Evolutionary conservation across 1,140 invertebrate genomes (phyloP), one percentile per base, ranked within the genome.

Genomic region (Cephus cinctus): DNA sequence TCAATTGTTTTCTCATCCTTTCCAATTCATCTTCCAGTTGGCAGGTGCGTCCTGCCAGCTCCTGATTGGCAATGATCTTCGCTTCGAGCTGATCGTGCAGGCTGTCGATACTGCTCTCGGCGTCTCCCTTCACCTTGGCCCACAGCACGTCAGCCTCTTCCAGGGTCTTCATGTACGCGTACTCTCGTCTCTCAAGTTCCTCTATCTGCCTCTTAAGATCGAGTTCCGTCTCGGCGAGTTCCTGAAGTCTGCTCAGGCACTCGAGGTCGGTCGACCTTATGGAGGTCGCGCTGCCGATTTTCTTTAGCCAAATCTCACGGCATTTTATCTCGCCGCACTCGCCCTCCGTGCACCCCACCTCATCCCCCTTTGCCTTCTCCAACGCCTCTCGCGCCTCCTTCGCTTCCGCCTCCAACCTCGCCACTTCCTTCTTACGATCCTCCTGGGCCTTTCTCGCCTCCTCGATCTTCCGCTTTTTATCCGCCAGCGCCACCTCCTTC

Each of bases 61-160:
- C 51, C 20, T 66, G 61, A 52, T 67, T 69, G 4, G 57, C 57
- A 0, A 44, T 38, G 2, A 32, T 52, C 19, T 75, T 75, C 14
- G 51, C 50, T 1, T 53, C 44, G 20, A 74, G 15, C 22, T 70
- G 62, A 6, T 63, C 63, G 32, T 78, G 71, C 3, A 79, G 46
- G 5, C 61, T 65, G 21, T 65, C 67, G 9, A 76, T 59, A 16
- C 67, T 61, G 23, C 63, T 35, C 64, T 84, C 83, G 50, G 85
- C 86, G 0, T 81, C 78, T 2, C 76, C 76, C 56, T 88, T 86
- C 70, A 87, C 78, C 31, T 86, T 82, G 0, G 83, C 81, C 80
- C 87, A 86, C 65, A 89, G 83, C 34, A 85, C 80, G 42, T 88
- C 88, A 1, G 86, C 86, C 45, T 87, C 80, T 53, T 85, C 82